Evolutionary conservation across 2,888 invertebrate genomes (phyloP), one percentile per base, ranked within the genome.

Genomic region (Mystacides longicornis): DNA sequence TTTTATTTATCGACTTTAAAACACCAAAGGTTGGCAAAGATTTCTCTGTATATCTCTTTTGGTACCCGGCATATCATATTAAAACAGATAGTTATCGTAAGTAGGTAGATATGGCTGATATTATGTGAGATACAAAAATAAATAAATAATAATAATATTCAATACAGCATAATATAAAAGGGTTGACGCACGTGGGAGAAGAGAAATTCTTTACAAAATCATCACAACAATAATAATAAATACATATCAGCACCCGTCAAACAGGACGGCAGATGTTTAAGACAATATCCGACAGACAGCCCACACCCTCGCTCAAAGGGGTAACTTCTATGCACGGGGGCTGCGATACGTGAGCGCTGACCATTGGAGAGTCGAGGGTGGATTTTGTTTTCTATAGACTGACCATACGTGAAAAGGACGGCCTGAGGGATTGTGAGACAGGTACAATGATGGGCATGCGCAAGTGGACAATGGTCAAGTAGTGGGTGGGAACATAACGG

Each of bases 401-500:
- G 37, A 37, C 37, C 42, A 49, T 46, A 46, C 19, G 19, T 46
- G 45, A 23, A 27, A 45, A 16, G 21, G 45, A 19, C 45, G 19
- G n/a, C n/a, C 16, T 45, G 31, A 31, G 9, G 7, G 21, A 9
- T 7, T 9, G 21, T 19, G 42, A 45, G 21, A 45, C 5, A n/a
- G 48, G 47, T 18, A 22, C 27, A 45, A 18, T 54, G 51, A 23
- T 23, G 43, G 23, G 58, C 58, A 55, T 51, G 58, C 55, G 55
- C 50, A 52, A 58, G 52, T 56, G 58, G 43, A 52, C 58, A 58
- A 19, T 58, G 58, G 58, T 58, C 58, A 58, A 47, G 33, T 22
- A 14, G 49, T 22, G 58, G 58, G 55, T 37, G 37, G 37, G 37
- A 14, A 37, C 37, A 3, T 7, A n/a, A 7, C 14, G 27, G n/a